These are phyloP conservation scores for Oostethus manadensis DNA, from an alignment of 2,113 vertebrate genomes.

Conservation along the genomic window DNA sequence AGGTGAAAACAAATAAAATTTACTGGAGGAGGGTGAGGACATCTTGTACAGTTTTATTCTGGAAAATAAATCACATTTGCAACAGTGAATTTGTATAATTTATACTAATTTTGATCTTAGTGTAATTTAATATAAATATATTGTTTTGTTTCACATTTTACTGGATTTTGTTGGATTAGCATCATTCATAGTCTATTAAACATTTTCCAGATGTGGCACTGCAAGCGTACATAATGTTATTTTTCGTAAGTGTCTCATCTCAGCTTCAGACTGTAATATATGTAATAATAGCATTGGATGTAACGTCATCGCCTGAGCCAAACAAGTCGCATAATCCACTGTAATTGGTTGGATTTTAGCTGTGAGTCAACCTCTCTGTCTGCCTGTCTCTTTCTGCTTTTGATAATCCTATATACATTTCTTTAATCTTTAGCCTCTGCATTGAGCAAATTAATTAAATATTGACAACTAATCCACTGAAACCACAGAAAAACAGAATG, in stretches of 20 bases:
- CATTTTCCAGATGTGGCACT: conserved; percentile 63
- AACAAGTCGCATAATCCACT: conserved; percentile 68
- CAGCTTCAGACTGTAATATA: conserved; percentile 62
- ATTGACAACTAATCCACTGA: conserved; percentile 71
- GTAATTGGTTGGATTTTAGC: conserved; percentile 72
- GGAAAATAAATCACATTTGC: neutral
- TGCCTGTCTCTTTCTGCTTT: conserved; percentile 60
- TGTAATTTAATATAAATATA: conserved; percentile 33
- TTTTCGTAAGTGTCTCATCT: conserved; percentile 54
- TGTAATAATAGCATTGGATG: conserved; percentile 62
- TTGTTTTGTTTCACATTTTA: conserved; percentile 63
- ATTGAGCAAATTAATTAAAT: conserved; percentile 73
- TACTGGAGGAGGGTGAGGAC: conserved; percentile 13
- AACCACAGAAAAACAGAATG: conserved; percentile 71
- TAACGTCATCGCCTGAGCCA: conserved; percentile 60
- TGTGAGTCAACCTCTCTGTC: conserved; percentile 67
- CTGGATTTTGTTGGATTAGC: conserved; percentile 68
- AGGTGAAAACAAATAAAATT: conserved; percentile 6
- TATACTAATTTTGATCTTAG: neutral
- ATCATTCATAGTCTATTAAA: conserved; percentile 66
- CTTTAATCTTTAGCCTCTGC: conserved; percentile 81
- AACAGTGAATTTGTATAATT: neutral
- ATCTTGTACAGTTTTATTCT: conserved; percentile 3
- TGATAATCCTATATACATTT: conserved; percentile 74
- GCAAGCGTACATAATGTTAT: conserved; percentile 57